These are phyloP conservation scores for Diachasma alloeum DNA, from an alignment of 1,140 invertebrate species.

Conservation along the genomic window DNA sequence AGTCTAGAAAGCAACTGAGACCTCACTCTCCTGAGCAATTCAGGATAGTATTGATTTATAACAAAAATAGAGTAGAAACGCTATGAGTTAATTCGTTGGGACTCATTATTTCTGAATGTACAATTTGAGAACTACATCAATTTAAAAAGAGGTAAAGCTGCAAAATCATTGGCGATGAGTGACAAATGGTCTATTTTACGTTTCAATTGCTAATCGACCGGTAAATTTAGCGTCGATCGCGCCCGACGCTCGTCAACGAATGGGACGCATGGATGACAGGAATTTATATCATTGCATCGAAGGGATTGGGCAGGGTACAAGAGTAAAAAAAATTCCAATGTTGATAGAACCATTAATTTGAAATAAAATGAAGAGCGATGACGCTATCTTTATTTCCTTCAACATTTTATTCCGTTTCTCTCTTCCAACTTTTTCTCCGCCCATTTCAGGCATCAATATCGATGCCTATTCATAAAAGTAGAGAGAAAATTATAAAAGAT, in stretches of 20 bases:
- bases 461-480: neutral
- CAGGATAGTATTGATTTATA: neutral
- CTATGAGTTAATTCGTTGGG: neutral
- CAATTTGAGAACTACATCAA: neutral
- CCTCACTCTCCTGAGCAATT: neutral
- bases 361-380: neutral
- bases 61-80: neutral
- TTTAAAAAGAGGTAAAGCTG: too few species aligned
- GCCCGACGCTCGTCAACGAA: neutral
- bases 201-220: too few species aligned
- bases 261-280: neutral
- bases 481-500: neutral
- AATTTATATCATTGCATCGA: slow-evolving; percentile 24
- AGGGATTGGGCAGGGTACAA: neutral
- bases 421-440: neutral
- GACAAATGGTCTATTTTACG: too few species aligned
- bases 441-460: neutral
- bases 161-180: too few species aligned
- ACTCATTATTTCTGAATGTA: neutral
- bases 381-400: neutral
- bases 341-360: slow-evolving; percentile 2
- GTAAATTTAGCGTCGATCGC: neutral
- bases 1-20: too few species aligned
- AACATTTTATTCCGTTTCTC: neutral
- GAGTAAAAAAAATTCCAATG: neutral